Evolutionary conservation across 2,113 vertebrate genomes (phyloP).

Genomic region (Syngnathoides biaculeatus): DNA sequence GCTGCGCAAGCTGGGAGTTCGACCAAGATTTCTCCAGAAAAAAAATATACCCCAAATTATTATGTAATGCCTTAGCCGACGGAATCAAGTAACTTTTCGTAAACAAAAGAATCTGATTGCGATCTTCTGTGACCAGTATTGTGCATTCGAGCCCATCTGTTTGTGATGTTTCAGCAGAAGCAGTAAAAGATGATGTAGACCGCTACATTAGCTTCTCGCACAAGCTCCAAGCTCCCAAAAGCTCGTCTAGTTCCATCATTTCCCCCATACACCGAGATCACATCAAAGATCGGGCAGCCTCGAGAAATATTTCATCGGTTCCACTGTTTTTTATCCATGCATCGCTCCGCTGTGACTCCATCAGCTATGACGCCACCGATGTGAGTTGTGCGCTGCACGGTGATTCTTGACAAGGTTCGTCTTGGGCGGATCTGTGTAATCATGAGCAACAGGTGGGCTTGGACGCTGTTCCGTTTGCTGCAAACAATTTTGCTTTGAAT

Average conservation of each 20-base stretch:
- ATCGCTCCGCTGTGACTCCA: neutral
- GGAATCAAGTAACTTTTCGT: neutral
- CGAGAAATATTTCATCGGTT: neutral
- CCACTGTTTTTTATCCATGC: neutral
- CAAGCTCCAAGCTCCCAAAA: neutral
- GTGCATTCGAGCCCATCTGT: neutral
- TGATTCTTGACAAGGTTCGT: constrained; percentile 42
- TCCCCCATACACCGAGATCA: neutral
- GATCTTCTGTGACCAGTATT: too few relatives aligned
- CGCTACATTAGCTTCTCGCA: neutral
- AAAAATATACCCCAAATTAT: neutral
- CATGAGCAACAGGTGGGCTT: constrained; percentile 69
- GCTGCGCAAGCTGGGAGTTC: too few relatives aligned
- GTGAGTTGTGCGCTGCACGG: constrained; percentile 36
- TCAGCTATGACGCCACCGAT: constrained; percentile 17
- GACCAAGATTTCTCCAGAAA: neutral
- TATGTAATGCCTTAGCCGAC: neutral
- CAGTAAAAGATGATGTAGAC: neutral
- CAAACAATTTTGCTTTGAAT: constrained; percentile 65
- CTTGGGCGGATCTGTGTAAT: constrained; percentile 58
- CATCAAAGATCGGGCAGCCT: neutral
- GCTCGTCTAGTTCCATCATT: neutral
- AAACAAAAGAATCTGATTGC: neutral
- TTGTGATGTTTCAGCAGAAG: neutral
- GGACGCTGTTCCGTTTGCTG: constrained; percentile 51